Evolutionary conservation across 92 coral and sea anemone genomes (phyloP).

Genomic region (Chrysogorgia sp.): DNA sequence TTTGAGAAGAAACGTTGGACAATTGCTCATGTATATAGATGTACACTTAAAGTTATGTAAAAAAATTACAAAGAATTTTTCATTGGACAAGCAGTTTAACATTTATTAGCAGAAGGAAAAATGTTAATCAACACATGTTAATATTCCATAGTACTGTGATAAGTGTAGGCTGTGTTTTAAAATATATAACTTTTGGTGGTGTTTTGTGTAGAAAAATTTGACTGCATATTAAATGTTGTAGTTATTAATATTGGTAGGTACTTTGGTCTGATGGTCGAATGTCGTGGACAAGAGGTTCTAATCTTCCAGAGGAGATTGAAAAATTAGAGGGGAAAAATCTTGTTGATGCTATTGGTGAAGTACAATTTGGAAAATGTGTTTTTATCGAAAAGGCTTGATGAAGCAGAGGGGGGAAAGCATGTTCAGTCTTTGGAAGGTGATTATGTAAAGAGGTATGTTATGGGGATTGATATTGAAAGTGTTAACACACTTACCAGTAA

Average conservation of each 20-base stretch:
- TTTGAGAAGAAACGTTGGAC: too few species aligned
- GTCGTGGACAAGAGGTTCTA: conserved; percentile 4
- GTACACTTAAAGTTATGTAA: too few species aligned
- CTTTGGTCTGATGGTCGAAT: conserved; percentile 13
- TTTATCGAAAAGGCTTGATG: neutral
- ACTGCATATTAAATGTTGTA: too few species aligned
- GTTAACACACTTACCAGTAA: neutral
- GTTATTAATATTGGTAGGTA: neutral
- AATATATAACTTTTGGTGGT: too few species aligned
- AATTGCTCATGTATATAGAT: too few species aligned
- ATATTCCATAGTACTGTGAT: too few species aligned
- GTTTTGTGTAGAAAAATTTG: too few species aligned
- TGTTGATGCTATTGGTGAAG: neutral
- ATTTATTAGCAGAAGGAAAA: too few species aligned
- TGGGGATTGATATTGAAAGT: neutral
- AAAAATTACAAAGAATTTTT: too few species aligned
- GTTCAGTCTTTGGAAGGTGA: neutral
- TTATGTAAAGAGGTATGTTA: neutral
- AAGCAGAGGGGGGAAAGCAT: neutral
- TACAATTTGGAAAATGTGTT: neutral
- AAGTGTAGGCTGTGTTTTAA: too few species aligned
- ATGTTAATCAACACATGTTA: too few species aligned
- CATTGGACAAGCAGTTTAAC: too few species aligned
- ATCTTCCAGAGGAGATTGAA: neutral
- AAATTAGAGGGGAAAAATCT: neutral